Evolutionary conservation across 2,113 vertebrate species (phyloP).

Genomic region (Ammodytes marinus): DNA sequence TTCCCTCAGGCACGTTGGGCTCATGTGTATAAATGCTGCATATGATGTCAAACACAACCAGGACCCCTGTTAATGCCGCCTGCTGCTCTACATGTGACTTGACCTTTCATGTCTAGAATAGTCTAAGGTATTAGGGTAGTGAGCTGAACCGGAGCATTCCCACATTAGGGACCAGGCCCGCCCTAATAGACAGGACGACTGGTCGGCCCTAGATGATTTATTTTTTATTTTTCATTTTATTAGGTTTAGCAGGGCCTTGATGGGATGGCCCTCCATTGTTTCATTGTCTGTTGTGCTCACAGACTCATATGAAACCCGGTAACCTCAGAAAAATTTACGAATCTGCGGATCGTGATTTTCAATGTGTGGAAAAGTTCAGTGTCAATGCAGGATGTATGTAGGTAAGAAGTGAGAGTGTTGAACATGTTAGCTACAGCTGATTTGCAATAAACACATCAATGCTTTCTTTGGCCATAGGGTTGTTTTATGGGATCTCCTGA

Average conservation of each 20-base stretch:
- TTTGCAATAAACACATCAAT: constrained; percentile 1
- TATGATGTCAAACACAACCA: constrained; percentile 24
- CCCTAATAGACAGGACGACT: neutral
- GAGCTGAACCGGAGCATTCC: constrained; percentile 5
- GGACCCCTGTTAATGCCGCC: constrained; percentile 14
- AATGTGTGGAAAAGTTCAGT: neutral
- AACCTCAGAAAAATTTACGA: neutral
- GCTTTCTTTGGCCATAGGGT: neutral
- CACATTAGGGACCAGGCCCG: neutral
- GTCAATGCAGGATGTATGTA: neutral
- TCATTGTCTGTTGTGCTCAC: neutral
- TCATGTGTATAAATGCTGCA: constrained; percentile 1
- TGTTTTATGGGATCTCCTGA: neutral
- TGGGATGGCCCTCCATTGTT: neutral
- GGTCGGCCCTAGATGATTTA: neutral
- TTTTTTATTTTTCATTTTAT: neutral
- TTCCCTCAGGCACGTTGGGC: constrained; percentile 13
- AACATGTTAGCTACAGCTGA: neutral
- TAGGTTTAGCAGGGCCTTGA: neutral
- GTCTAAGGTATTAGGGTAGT: neutral
- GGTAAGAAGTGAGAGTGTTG: neutral
- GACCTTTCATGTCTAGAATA: constrained; percentile 7
- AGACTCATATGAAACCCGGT: neutral
- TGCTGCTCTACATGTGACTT: constrained; percentile 23
- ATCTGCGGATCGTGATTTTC: neutral